Evolutionary conservation across 2,113 vertebrate species (phyloP).

Genomic region (Corythaeola cristata): DNA sequence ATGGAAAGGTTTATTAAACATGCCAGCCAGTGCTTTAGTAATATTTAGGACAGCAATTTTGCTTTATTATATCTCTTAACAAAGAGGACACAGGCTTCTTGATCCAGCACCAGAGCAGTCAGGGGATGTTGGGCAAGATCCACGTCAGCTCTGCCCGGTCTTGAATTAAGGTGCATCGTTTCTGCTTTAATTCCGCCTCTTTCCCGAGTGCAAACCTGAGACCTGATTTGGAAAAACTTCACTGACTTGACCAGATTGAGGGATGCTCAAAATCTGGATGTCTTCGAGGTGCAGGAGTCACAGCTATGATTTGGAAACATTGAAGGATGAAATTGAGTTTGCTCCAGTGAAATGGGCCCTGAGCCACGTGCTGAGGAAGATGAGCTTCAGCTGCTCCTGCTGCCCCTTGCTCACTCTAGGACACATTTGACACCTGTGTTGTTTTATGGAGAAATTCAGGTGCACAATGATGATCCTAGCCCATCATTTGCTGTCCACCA

Average conservation of each 20-base stretch:
- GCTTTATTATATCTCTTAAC: conserved; percentile 69
- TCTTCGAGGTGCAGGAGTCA: not conserved
- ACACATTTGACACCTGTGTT: not conserved
- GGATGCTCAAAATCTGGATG: not conserved
- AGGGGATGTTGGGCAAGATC: not conserved
- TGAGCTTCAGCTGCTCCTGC: not conserved
- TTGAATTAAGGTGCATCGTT: not conserved
- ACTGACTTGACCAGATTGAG: not conserved
- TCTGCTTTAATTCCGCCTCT: not conserved
- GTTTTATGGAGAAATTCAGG: not conserved
- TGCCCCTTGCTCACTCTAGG: not conserved
- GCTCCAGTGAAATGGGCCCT: not conserved
- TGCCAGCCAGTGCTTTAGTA: conserved; percentile 70
- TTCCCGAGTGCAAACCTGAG: not conserved
- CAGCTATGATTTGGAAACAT: not conserved
- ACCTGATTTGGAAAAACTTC: not conserved
- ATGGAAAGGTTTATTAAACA: conserved; percentile 78
- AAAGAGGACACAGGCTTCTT: conserved; percentile 44
- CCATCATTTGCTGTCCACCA: not conserved
- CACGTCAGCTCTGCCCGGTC: not conserved
- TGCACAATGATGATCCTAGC: not conserved
- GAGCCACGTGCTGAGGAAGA: not conserved
- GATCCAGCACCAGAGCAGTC: not conserved
- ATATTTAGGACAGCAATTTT: conserved; percentile 75
- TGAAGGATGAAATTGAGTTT: not conserved